Evolutionary conservation across 2,888 invertebrate species (phyloP).

Genomic region (Perizoma affinitatum): DNA sequence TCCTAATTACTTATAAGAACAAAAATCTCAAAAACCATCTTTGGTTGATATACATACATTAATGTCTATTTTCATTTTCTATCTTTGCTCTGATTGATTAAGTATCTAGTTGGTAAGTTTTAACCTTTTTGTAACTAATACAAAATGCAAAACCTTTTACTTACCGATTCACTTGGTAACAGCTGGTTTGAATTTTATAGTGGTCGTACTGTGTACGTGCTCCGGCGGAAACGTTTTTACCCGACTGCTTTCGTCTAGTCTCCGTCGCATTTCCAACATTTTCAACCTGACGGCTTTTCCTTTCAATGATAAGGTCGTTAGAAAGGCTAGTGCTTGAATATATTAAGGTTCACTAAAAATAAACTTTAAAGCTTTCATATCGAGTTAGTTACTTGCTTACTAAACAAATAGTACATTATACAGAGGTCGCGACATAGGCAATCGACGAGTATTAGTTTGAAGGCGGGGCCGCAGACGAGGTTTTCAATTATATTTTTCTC

Average conservation of each 20-base stretch:
- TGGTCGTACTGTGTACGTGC: conserved; percentile 45
- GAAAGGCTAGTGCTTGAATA: conserved; percentile 44
- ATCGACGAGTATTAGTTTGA: no score
- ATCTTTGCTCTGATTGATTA: no score
- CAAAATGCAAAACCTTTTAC: conserved; percentile 4
- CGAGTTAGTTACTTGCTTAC: background rate
- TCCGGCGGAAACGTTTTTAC: conserved; percentile 71
- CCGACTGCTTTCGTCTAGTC: conserved; percentile 62
- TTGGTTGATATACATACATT: no score
- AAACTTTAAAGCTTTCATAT: conserved; percentile 13
- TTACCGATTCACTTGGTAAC: conserved; percentile 1
- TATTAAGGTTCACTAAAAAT: conserved; percentile 15
- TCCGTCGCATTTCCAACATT: conserved; percentile 67
- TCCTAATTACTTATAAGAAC: no score
- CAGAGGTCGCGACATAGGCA: no score
- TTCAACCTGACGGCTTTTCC: conserved; percentile 66
- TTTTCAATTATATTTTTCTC: no score
- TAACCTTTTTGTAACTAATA: background rate
- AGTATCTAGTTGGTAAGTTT: no score
- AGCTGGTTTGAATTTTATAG: conserved; percentile 1
- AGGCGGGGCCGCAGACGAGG: no score
- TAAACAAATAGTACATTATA: no score
- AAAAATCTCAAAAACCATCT: no score
- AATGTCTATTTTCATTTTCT: no score
- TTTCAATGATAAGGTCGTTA: conserved; percentile 75